Conservation (phyloP, 2,797 vertebrate species). For the Rhodeus uyekii region DNA sequence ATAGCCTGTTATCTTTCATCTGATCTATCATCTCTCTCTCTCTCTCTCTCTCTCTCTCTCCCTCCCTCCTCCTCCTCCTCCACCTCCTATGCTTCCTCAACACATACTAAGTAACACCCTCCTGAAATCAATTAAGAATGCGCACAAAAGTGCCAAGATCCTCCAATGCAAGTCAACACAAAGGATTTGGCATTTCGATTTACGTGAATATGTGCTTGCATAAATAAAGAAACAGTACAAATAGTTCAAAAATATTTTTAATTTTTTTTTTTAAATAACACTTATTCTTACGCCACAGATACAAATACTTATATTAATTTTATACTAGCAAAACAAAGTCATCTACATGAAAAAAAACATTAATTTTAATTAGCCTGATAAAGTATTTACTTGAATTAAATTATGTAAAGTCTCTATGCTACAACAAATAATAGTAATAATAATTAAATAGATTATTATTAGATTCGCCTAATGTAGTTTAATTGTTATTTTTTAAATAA, state of each 20-base stretch:
- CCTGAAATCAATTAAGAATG: constrained; percentile 47
- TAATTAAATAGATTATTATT: neutral
- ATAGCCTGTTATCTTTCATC: constrained; percentile 49
- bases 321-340: neutral
- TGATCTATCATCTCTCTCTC: neutral
- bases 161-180: neutral
- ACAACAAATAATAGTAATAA: neutral
- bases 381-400: neutral
- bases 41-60: neutral
- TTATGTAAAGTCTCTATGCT: neutral
- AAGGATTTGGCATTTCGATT: neutral
- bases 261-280: neutral
- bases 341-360: neutral
- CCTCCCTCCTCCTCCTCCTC: constrained; percentile 40
- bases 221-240: neutral
- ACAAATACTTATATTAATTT: neutral
- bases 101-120: constrained; percentile 48
- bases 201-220: neutral
- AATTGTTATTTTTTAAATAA: neutral
- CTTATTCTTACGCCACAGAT: neutral
- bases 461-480: neutral
- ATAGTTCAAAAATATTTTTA: neutral
- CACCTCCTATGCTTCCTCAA: constrained; percentile 43
- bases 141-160: constrained; percentile 1
- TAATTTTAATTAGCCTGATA: neutral